Evolutionary conservation across 2,797 vertebrate species (phyloP).

Genomic region (Coregonus sp.): DNA sequence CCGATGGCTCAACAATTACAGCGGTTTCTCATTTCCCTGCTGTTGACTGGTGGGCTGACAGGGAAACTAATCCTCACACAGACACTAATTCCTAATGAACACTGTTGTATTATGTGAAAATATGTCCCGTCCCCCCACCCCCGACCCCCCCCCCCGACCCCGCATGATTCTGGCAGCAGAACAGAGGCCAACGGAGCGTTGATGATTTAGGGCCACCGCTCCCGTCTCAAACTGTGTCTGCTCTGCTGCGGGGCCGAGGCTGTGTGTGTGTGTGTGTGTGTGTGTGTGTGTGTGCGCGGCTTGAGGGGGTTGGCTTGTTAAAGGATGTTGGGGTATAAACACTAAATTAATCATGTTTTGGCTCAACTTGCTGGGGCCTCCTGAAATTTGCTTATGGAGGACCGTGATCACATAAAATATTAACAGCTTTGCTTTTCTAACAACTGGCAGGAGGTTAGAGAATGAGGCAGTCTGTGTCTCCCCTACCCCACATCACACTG

Average conservation of each 20-base stretch:
- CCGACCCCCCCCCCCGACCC: slow-evolving; percentile 51
- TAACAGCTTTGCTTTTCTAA: slow-evolving; percentile 82
- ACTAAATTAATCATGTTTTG: slow-evolving; percentile 98
- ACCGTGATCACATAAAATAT: slow-evolving; percentile 95
- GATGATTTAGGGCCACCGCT: slow-evolving; percentile 76
- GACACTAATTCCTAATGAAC: slow-evolving; percentile 30
- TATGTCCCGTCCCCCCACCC: slow-evolving; percentile 40
- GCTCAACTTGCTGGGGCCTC: slow-evolving; percentile 91
- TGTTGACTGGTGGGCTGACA: slow-evolving; percentile 23
- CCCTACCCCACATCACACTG: no score
- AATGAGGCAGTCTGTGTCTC: slow-evolving; percentile 1
- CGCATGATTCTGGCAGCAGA: slow-evolving; percentile 63
- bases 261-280: neutral
- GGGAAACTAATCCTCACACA: slow-evolving; percentile 32
- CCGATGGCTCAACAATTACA: slow-evolving; percentile 26
- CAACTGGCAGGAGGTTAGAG: slow-evolving; percentile 72
- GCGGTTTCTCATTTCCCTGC: slow-evolving; percentile 23
- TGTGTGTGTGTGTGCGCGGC: neutral
- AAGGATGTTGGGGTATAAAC: slow-evolving; percentile 79
- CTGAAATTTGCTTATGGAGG: slow-evolving; percentile 93
- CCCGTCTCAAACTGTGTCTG: slow-evolving; percentile 72
- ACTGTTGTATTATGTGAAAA: slow-evolving; percentile 45
- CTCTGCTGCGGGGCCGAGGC: slow-evolving; percentile 61
- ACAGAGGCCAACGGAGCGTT: slow-evolving; percentile 50
- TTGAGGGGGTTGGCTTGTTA: slow-evolving; percentile 72